phyloP scores from a whole-genome alignment of 2,113 vertebrate species.

The Gavia stellata region DNA sequence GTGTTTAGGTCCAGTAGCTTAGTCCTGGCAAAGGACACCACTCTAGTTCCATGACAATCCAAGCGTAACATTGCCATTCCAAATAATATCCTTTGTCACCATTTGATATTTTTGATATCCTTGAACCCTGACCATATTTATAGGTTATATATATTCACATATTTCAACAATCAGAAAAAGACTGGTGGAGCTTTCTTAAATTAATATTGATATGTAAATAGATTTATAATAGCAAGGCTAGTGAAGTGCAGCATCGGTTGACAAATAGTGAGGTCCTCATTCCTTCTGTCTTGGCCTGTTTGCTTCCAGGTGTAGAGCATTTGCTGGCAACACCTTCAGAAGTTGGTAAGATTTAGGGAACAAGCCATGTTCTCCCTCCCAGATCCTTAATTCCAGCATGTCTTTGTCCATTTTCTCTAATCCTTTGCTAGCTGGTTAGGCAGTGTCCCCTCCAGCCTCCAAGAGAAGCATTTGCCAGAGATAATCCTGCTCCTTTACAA shows the following conservation, averaged over 20 bases:
- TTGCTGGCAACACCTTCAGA: not conserved
- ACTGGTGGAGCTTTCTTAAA: not conserved
- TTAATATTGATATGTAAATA: not conserved
- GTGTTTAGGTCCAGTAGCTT: not conserved
- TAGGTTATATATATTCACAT: not conserved
- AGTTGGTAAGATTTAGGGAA: not conserved
- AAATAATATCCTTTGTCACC: not conserved
- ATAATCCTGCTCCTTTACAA: constrained; percentile 9
- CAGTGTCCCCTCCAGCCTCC: not conserved
- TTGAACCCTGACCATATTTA: not conserved
- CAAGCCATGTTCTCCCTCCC: not conserved
- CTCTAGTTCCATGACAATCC: not conserved
- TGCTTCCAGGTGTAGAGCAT: not conserved
- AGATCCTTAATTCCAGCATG: not conserved
- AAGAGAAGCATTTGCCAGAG: not conserved
- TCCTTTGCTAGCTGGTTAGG: not conserved
- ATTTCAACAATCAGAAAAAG: not conserved
- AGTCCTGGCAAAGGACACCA: not conserved
- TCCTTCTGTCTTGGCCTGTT: not conserved
- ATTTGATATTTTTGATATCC: not conserved
- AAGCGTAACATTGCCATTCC: not conserved
- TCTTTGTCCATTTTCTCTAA: not conserved
- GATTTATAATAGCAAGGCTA: not conserved
- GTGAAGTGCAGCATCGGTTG: not conserved
- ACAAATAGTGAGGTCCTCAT: not conserved